Base-by-base conservation (phyloP, 2,113 vertebrate genomes). In the Procapra przewalskii region DNA sequence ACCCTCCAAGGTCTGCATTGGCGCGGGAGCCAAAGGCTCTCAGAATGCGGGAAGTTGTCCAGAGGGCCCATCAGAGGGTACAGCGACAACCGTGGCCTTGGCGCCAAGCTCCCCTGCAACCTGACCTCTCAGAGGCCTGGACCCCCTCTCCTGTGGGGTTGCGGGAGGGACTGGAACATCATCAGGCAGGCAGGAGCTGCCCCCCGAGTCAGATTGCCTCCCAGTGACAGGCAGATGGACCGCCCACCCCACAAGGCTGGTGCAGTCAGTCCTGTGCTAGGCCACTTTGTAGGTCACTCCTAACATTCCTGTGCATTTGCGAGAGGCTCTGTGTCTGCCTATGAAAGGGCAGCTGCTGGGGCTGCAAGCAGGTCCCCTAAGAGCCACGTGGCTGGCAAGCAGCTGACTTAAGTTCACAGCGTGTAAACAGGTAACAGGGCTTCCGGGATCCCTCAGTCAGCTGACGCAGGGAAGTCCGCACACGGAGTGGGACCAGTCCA, bases 241-340 rank as follows among this genome's bases (percentile, higher is more conserved):
- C 2, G 1, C 79, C 27, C n/a, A 5, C 6, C 43, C 50, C 6
- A 2, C 6, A 7, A 0, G 45, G 40, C 40, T 0, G 0, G 52
- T 2, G 7, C 48, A 21, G 82, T 13, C n/a, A 21, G 4, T n/a
- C 15, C 54, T 3, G 45, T 3, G 45, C n/a, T 7, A 23, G 59
- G 25, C 59, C 40, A 1, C 31, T 5, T 33, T 52, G 55, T 33
- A 17, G 36, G 33, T 33, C 7, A 2, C 14, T 6, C 2, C 16
- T 31, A 13, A 57, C 40, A 45, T 67, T 17, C 23, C 40, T 9
- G 25, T 40, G 75, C 45, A 52, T 57, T 10, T 31, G 17, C 1
- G 0, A 33, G 84, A 67, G 90, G 33, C 50, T 62, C 25, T 29
- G 59, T 9, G 5, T 45, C 40, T 54, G 52, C 29, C 55, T 79